Evolutionary conservation across 92 coral and sea anemone genomes (phyloP), one percentile per base, ranked within the genome.

Genomic region (Nematostella vectensis): DNA sequence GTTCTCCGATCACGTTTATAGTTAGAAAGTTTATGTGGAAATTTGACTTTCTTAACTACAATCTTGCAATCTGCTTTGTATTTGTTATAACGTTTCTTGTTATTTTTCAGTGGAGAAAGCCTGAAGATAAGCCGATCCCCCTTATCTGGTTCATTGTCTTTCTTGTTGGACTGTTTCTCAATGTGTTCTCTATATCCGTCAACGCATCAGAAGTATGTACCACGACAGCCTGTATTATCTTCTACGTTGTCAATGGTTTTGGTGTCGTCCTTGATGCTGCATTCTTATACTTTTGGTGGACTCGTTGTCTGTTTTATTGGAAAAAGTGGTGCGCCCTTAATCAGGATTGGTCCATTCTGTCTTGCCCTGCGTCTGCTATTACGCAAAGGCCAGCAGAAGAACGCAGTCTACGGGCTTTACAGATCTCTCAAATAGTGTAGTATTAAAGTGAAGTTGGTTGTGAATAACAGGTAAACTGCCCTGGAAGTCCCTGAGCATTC

Each of bases 201-300:
- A 87, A 83, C 78, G 91, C 91, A 27, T 77, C 89, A 13, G 96
- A 77, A 65, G 76, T 82, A 31, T 87, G 96, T 36, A 58, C 50
- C 11, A 62, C 82, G 31, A 82, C 96, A 17, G 86, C 96, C 4
- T 87, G 96, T 61, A 65, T 87, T 16, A 82, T 82, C 31, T 87
- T 87, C 33, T 87, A 87, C 48, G 86, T 87, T 12, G 91, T 87
- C 1, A 87, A 82, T 66, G 91, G 91, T 10, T 77, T 87, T 77
- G 91, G 96, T 31, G 89, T 82, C 19, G 73, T 87, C 18, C 72
- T 87, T 29, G 91, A 87, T 74, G 83, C 91, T 9, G 91, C 85
- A 11, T 83, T 87, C 49, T 74, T 87, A 0, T 87, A 77, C 55
- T 87, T 78, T 58, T 87, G 96, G 96, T 87, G 89, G 86, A 82